Base-by-base conservation (phyloP, 2,797 vertebrate species). In the Acipenser ruthenus region DNA sequence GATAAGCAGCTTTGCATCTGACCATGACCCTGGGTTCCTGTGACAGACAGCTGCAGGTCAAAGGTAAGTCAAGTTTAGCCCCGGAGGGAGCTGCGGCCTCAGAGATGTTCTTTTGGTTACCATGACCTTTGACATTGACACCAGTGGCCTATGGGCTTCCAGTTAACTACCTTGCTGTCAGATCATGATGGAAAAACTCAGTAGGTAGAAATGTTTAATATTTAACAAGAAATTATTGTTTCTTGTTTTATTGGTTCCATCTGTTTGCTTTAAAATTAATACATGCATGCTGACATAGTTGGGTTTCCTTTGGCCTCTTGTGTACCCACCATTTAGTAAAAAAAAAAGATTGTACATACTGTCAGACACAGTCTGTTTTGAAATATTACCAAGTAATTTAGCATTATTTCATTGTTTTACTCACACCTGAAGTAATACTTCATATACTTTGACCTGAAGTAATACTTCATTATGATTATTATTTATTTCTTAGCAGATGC, bases 41-140 rank as follows among this genome's bases (percentile, higher is more conserved):
- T 68, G 49, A 68, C 60, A 53, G 60, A 37, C 23, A 61, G 60
- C 69, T n/a, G 47, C 47, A 67, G 73, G 69, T 73, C 71, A 72
- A 67, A 71, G 64, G 70, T 66, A 63, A 71, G 74, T 73, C 77
- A 74, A 73, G 72, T 75, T 73, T 68, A 73, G 68, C 70, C 70
- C 71, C 76, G 7, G 15, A 63, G 74, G 70, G 68, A 68, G 56
- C n/a, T 8, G 13, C 10, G 56, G 68, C 13, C 67, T 69, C 11
- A 13, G 52, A 60, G 62, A 65, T 60, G 50, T 68, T 67, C 64
- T 61, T 65, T 68, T 65, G 73, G 75, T 73, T 70, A 71, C 71
- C 70, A 64, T 72, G 72, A 74, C 77, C 76, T 76, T 62, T 73
- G 72, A 78, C 73, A 76, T 12, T 23, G 18, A n/a, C 18, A 47